Evolutionary conservation across 2,113 vertebrate genomes (phyloP), one percentile per base, ranked within the genome.

Genomic region (Callithrix jacchus): DNA sequence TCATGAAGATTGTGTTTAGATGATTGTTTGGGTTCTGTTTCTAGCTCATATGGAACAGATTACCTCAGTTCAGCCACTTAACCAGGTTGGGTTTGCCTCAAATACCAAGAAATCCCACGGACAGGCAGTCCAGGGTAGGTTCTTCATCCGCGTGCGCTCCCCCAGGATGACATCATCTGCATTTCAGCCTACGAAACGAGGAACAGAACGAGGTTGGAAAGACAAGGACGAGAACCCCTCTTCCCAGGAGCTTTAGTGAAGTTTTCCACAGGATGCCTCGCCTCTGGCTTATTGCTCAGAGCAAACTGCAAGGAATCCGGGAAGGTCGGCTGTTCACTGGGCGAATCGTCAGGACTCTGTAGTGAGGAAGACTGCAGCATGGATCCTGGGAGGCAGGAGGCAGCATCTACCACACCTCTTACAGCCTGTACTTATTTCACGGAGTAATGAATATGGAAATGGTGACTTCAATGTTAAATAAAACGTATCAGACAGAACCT

Each of bases 261-360:
- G 13, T 0, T 13, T 68, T n/a, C 16, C 25, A 1, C 6, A 23
- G 20, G 30, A 32, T 18, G 13, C 47, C 32, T 1, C n/a, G 13
- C 42, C 20, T 42, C 0, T 25, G 35, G 58, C 20, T 37, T 71
- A 74, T 45, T 58, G 32, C 20, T 37, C 32, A 40, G 68, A 61
- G 84, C 7, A 21, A 79, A 80, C 16, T 32, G 42, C 11, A 32
- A 58, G 40, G 45, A 49, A n/a, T 77, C 18, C 45, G 30, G 42
- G 45, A 73, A 89, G 42, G 35, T 71, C 45, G 8, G 12, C 71
- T 86, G 81, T 73, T 12, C 35, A 82, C 8, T 18, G 66, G 32
- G 9, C 7, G 0, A 20, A 61, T 6, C 42, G 45, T n/a, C 68
- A 68, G 54, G 71, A 42, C 14, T 42, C 58, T 64, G 14, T 8